Base-by-base conservation (phyloP, 2,888 invertebrate species). In the Periphyllus acericola region DNA sequence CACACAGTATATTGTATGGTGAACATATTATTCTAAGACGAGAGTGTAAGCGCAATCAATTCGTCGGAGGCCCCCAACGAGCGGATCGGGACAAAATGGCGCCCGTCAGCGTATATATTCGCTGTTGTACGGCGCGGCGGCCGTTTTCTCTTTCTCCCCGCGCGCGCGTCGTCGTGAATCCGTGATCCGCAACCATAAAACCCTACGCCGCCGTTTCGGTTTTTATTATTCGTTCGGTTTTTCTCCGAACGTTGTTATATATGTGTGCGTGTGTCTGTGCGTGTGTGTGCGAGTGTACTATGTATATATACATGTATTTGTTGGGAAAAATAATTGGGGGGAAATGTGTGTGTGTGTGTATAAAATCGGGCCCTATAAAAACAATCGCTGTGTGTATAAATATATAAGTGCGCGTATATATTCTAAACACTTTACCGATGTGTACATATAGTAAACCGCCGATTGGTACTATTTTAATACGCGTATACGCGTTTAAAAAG, bases 141-240 rank as follows among this genome's bases (percentile, higher is more conserved):
- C 55, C 19, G 55, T 84, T 66, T 76, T 66, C 75, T 76, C 60
- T 83, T 75, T 60, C 36, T 40, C 75, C 72, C 32, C 79, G 71
- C 79, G 36, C n/a, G 25, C 85, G n/a, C 68, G 66, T 32, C 71
- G 72, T 46, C 46, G 85, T 29, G 80, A 86, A 74, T 86, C 68
- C 86, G 86, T 86, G 86, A 86, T 86, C 86, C 79, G 80, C 86
- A 32, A 86, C 86, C 80, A 86, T 86, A 86, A 86, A 86, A 79
- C 55, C 60, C 80, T 40, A 46, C 55, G 34, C 60, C 52, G 80
- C 60, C 80, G 83, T 76, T 86, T 74, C 21, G 36, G 79, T 80
- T 86, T 86, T 79, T 80, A 86, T 84, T 86, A 55, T 71, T 14
- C 68, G 68, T 78, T 86, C 21, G 55, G 79, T 79, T 71, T 86